Evolutionary conservation across 2,797 vertebrate species (phyloP).

Genomic region (Paedocypris micromegethes): DNA sequence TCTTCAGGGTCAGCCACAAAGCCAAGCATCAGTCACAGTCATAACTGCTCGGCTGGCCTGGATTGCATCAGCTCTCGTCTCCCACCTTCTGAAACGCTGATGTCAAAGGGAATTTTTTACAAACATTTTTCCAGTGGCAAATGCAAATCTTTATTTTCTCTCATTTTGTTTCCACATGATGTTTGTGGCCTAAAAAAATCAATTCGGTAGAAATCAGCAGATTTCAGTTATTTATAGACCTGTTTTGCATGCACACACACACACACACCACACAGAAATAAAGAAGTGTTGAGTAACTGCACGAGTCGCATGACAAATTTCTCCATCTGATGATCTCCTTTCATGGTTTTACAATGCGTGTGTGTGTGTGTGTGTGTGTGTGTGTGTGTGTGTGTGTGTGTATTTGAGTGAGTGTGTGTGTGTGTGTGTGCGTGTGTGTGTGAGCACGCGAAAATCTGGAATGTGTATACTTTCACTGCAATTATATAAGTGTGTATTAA

Average conservation of each 20-base stretch:
- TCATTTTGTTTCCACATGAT: constrained; percentile 31
- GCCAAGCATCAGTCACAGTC: constrained; percentile 15
- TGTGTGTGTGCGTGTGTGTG: constrained; percentile 2
- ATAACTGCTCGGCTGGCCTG: constrained; percentile 49
- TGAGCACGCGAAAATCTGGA: too few relatives aligned
- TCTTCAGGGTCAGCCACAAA: constrained; percentile 48
- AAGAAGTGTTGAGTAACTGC: constrained; percentile 17
- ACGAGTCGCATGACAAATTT: constrained; percentile 4
- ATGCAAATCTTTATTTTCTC: constrained; percentile 19
- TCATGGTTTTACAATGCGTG: constrained; percentile 18
- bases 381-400: background rate
- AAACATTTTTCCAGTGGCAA: constrained; percentile 36
- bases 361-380: constrained; percentile 1
- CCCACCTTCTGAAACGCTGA: constrained; percentile 37
- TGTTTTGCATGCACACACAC: constrained; percentile 27
- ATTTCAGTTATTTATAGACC: constrained; percentile 44
- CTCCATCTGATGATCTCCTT: constrained; percentile 22
- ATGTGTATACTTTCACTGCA: too few relatives aligned
- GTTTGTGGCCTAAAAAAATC: constrained; percentile 34
- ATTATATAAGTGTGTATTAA: too few relatives aligned
- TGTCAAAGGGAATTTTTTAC: constrained; percentile 38
- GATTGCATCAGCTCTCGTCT: constrained; percentile 59
- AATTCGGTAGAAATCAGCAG: constrained; percentile 29
- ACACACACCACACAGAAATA: constrained; percentile 10
- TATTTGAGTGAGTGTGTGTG: background rate